Base-by-base conservation (phyloP, 2,888 invertebrate species). In the Danaus chrysippus region DNA sequence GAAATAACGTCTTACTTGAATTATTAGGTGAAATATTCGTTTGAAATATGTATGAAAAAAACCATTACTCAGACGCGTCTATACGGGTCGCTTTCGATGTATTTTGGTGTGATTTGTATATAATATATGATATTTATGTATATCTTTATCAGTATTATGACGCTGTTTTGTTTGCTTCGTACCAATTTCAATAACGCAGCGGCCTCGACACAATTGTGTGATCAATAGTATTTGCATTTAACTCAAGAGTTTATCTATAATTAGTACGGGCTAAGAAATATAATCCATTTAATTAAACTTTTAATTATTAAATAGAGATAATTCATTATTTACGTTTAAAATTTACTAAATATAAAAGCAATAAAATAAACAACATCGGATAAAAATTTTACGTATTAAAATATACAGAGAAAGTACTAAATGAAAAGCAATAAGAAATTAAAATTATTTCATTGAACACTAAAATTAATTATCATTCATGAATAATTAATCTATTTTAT, bases 191-290 rank as follows among this genome's bases (percentile, higher is more conserved):
- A 78, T 74, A 74, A 73, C 72, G 68, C 65, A 66, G 64, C 62
- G 75, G 70, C 81, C 78, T 81, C 76, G 80, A 76, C 78, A 77
- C 76, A 72, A 73, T 77, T 76, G 66, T 74, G 68, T 72, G 70
- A 69, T 71, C 70, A 70, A 71, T 66, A 68, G 61, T 67, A 70
- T 69, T 65, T 66, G 63, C 65, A 71, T 76, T 78, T 76, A 76
- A 75, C 77, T 75, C 69, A 64, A 67, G 59, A 34, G 23, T 34
- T 34, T 34, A 34, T 34, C 23, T 34, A 34, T 34, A 34, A 34
- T 34, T 34, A 34, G 23, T 34, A 34, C 2, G 23, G 23, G 6
- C 23, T 34, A 6, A 34, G 23, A 34, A 34, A 34, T 34, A 34
- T 34, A 34, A 34, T 34, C 23, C 23, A 34, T 34, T 34, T 34